phyloP scores from a whole-genome alignment of 2,888 invertebrate species.

The Mylabris sibirica region DNA sequence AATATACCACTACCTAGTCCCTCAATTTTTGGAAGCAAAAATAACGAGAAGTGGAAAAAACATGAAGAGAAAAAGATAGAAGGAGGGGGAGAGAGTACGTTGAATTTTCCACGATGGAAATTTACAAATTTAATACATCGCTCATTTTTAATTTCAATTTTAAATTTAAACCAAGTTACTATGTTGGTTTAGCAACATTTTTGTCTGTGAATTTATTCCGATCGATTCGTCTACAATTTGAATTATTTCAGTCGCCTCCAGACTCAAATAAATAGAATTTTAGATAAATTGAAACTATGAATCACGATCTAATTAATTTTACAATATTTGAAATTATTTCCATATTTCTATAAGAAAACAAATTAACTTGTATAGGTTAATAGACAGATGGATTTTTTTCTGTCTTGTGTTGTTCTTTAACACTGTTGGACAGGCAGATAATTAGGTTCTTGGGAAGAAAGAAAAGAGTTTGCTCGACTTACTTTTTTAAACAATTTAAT shows the following conservation, averaged over 20 bases:
- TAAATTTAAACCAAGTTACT: conserved; percentile 39
- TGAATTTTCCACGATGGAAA: conserved; percentile 56
- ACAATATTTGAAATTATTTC: neutral
- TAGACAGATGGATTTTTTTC: conserved; percentile 24
- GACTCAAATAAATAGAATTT: neutral
- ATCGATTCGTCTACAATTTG: conserved; percentile 4
- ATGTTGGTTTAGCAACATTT: conserved; percentile 1
- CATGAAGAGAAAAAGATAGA: neutral
- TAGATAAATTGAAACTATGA: conserved; percentile 5
- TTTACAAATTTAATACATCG: conserved; percentile 59
- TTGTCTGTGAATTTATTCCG: neutral
- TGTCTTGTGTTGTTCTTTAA: neutral
- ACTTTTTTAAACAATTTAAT: conserved; percentile 40
- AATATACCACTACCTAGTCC: neutral
- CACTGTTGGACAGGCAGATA: conserved; percentile 25
- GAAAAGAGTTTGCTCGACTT: conserved; percentile 33
- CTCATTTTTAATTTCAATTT: conserved; percentile 54
- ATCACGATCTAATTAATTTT: neutral
- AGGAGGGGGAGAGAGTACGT: neutral
- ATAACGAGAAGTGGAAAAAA: neutral
- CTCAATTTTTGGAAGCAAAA: neutral
- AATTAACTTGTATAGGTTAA: conserved; percentile 21
- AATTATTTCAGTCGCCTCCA: neutral
- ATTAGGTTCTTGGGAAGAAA: conserved; percentile 20
- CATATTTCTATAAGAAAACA: conserved; percentile 13